Evolutionary conservation across 2,113 vertebrate species (phyloP).

Genomic region (Channa maculata): DNA sequence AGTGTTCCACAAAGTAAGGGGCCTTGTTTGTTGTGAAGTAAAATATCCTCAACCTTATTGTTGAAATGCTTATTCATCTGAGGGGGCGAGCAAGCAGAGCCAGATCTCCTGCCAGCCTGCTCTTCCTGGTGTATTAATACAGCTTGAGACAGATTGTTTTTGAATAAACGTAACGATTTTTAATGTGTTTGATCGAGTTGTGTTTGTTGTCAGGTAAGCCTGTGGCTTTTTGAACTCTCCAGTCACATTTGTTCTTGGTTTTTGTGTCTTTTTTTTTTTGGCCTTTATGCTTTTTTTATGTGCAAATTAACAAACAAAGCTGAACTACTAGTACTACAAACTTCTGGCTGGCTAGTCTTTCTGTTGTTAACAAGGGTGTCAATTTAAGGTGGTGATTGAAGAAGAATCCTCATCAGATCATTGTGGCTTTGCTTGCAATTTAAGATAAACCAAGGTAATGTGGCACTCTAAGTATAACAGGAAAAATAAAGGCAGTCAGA

Average conservation of each 20-base stretch:
- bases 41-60: not conserved
- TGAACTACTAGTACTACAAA: not conserved
- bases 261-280: too few relatives aligned
- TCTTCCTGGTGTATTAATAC: constrained; percentile 26
- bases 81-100: not conserved
- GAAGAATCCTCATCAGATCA: not conserved
- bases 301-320: too few relatives aligned
- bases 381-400: constrained; percentile 33
- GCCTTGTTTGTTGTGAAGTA: not conserved
- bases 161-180: constrained; percentile 2
- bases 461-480: constrained; percentile 16
- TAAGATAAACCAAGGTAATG: constrained; percentile 6
- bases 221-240: too few relatives aligned
- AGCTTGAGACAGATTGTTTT: constrained; percentile 20
- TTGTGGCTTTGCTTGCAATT: constrained; percentile 1
- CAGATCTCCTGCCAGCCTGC: constrained; percentile 25
- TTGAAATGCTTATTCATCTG: constrained; percentile 14
- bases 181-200: too few relatives aligned
- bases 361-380: constrained; percentile 40
- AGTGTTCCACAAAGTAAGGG: not conserved
- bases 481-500: constrained; percentile 20
- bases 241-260: too few relatives aligned
- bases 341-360: not conserved
- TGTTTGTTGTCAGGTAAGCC: too few relatives aligned
- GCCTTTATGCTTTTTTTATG: too few relatives aligned